phyloP scores from a whole-genome alignment of 2,888 invertebrate genomes.

The Catocala nupta region DNA sequence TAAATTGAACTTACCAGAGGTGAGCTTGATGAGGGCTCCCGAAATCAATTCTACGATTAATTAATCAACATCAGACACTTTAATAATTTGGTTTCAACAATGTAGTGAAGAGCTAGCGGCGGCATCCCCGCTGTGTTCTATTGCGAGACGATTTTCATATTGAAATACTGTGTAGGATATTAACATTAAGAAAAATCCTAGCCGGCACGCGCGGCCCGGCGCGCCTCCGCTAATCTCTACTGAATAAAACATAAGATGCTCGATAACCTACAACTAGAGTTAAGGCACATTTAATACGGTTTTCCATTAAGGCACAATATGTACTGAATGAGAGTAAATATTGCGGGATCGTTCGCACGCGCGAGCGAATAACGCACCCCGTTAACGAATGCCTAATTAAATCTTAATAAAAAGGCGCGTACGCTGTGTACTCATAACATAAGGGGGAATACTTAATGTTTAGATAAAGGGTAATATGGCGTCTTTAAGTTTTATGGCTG shows the following conservation, averaged over 20 bases:
- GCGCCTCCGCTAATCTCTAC: constrained; percentile 75
- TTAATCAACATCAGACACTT: constrained; percentile 68
- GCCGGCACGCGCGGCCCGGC: constrained; percentile 62
- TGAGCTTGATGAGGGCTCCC: constrained; percentile 47
- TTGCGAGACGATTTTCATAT: constrained; percentile 55
- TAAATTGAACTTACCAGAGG: constrained; percentile 46
- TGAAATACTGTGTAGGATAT: constrained; percentile 66
- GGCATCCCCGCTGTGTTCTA: constrained; percentile 55
- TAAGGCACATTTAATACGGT: constrained; percentile 79
- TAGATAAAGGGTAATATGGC: constrained; percentile 50
- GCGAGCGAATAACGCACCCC: constrained; percentile 67
- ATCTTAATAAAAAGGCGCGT: constrained; percentile 74
- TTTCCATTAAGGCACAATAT: constrained; percentile 77
- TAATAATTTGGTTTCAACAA: constrained; percentile 63
- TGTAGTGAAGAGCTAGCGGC: constrained; percentile 33
- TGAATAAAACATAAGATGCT: constrained; percentile 86
- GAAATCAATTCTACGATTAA: constrained; percentile 65
- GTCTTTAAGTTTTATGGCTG: constrained; percentile 46
- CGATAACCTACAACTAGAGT: constrained; percentile 82
- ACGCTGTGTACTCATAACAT: constrained; percentile 47
- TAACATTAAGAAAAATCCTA: constrained; percentile 75
- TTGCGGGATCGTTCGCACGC: constrained; percentile 58
- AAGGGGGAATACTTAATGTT: constrained; percentile 61
- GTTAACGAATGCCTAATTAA: constrained; percentile 76
- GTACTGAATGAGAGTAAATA: constrained; percentile 48